Evolutionary conservation across 1,140 invertebrate genomes (phyloP).

Genomic region (Homalodisca vitripennis): DNA sequence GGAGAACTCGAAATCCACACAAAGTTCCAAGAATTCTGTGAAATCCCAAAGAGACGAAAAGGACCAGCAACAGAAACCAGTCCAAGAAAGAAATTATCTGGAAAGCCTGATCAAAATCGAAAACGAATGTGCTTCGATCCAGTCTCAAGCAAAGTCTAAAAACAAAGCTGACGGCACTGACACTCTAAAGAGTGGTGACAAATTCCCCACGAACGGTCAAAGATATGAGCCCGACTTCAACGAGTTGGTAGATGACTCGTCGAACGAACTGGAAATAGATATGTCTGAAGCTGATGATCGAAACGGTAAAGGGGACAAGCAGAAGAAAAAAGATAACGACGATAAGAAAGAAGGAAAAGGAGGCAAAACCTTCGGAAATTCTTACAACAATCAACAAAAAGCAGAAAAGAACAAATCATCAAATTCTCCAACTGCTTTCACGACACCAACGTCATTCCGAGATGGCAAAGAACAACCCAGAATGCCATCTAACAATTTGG

Average conservation of each 20-base stretch:
- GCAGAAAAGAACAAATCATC: background rate
- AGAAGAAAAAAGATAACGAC: constrained; percentile 28
- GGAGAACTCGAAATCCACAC: constrained; percentile 35
- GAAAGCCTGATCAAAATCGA: constrained; percentile 57
- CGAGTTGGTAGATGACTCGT: constrained; percentile 75
- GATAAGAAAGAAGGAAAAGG: constrained; percentile 24
- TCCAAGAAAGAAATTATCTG: constrained; percentile 47
- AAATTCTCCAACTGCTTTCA: constrained; percentile 56
- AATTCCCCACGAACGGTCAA: constrained; percentile 47
- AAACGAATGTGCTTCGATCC: constrained; percentile 53
- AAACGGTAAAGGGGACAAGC: constrained; percentile 33
- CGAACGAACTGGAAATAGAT: constrained; percentile 75
- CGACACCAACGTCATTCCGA: constrained; percentile 70
- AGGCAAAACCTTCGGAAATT: background rate
- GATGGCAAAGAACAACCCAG: constrained; percentile 45
- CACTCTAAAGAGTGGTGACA: constrained; percentile 47
- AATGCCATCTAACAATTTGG: constrained; percentile 53
- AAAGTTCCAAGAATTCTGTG: constrained; percentile 38
- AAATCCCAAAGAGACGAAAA: constrained; percentile 39
- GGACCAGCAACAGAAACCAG: constrained; percentile 41
- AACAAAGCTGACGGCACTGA: constrained; percentile 45
- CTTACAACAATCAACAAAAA: background rate
- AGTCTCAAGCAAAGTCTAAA: constrained; percentile 46
- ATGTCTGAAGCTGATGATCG: constrained; percentile 54
- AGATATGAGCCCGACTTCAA: constrained; percentile 75